Evolutionary conservation across 2,797 vertebrate genomes (phyloP), one percentile per base, ranked within the genome.

Genomic region (Enteromius radiatus): DNA sequence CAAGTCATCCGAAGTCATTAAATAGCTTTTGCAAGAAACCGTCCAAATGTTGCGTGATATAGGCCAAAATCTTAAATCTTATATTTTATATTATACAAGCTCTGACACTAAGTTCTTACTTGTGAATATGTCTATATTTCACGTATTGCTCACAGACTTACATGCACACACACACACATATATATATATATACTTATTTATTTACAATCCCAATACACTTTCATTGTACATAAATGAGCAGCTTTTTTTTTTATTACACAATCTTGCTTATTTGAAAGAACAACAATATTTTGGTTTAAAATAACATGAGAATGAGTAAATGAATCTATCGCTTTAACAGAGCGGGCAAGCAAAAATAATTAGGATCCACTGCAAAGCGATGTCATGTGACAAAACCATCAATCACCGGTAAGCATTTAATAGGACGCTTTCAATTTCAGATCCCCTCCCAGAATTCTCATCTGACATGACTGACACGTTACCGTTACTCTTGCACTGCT

Each of bases 341-440:
- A 78, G 23, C 14, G 26, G 74, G 59, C 43, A 81, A 61, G 14
- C 38, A 38, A 73, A 73, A 76, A 45, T 54, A 21, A 82, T 82
- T 76, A 43, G 15, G 45, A 75, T 65, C 71, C 70, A 28, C 47
- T 41, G 59, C n/a, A 33, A 52, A 65, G 23, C 43, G 17, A 73
- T 11, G 38, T 61, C 28, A 71, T 68, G 59, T 63, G 59, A 68
- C 77, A 79, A 82, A 67, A 68, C 71, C 63, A 76, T 76, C 61
- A 82, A 54, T 68, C 33, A 76, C n/a, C 26, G 10, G 4, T 8
- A 54, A 68, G 47, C 33, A 65, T 65, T 74, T 67, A 54, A 47
- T 21, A 49, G 61, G 64, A 82, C 54, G 26, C 61, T 23, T 82
- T 76, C 47, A 68, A 52, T 82, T 76, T 76, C 61, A 41, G 45